Percentiles rank a stretch among this genome's conserved stretches.
phyloP scores from a whole-genome alignment of 1,140 invertebrate genomes.

The Pentalonia nigronervosa region DNA sequence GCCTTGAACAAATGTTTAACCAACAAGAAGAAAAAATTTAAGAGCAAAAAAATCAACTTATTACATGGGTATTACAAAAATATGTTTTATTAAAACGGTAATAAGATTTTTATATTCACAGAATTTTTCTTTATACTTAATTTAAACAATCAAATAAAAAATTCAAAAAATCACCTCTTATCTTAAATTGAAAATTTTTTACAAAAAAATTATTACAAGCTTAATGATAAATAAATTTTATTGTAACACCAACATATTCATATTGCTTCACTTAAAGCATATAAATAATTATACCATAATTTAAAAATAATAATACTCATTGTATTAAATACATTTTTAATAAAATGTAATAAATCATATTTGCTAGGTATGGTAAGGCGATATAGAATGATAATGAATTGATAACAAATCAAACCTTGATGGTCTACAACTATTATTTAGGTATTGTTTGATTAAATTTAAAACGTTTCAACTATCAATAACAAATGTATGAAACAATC shows the following conservation, averaged over 20 bases:
- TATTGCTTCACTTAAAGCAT: neutral
- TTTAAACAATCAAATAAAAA: too few species aligned
- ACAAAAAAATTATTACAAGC: neutral
- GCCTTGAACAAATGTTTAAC: too few species aligned
- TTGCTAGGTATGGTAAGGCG: neutral
- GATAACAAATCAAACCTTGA: neutral
- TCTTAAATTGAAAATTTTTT: too few species aligned
- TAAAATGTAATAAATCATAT: conserved; percentile 21
- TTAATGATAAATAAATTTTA: too few species aligned
- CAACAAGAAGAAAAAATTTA: too few species aligned
- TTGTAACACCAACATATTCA: neutral
- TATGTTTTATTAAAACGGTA: too few species aligned
- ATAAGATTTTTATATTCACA: neutral
- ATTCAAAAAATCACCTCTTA: too few species aligned
- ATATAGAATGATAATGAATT: neutral
- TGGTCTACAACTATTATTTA: neutral
- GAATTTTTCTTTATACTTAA: too few species aligned
- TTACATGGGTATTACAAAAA: too few species aligned
- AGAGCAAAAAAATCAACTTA: too few species aligned
- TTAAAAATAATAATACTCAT: neutral
- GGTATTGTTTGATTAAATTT: neutral
- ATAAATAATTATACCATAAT: neutral
- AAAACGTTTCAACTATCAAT: neutral
- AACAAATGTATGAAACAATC: neutral
- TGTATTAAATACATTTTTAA: conserved; percentile 7